Percentiles rank a stretch among this genome's conserved stretches.
Conservation (phyloP, 2,888 invertebrate genomes). For the Phalera bucephala region DNA sequence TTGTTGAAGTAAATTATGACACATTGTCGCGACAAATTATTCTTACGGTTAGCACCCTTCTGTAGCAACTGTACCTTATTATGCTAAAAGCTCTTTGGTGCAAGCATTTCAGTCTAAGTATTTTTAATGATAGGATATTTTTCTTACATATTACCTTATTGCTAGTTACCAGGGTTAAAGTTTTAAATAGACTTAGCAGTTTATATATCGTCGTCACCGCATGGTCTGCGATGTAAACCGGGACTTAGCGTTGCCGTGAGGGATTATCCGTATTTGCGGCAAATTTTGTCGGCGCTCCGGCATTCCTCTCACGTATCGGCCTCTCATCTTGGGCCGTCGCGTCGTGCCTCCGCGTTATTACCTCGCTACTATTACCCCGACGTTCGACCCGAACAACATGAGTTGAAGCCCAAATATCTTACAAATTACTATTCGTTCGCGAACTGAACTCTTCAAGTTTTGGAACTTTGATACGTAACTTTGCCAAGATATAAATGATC, state of each 20-base stretch:
- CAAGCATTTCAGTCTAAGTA: not conserved
- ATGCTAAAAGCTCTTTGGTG: not conserved
- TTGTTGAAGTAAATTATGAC: not conserved
- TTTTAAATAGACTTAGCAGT: slow-evolving; percentile 32
- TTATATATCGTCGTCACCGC: slow-evolving; percentile 32
- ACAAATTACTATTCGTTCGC: slow-evolving; percentile 36
- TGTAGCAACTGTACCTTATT: not conserved
- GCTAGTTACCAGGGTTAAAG: slow-evolving; percentile 21
- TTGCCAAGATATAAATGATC: too few species aligned
- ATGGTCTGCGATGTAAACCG: slow-evolving; percentile 53
- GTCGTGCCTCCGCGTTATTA: slow-evolving; percentile 71
- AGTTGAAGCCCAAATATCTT: slow-evolving; percentile 45
- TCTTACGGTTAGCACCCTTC: not conserved
- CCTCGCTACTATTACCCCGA: slow-evolving; percentile 63
- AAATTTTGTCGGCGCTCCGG: slow-evolving; percentile 39
- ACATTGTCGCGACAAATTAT: not conserved
- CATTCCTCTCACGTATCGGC: slow-evolving; percentile 69
- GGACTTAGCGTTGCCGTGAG: slow-evolving; percentile 53
- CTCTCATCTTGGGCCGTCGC: slow-evolving; percentile 69
- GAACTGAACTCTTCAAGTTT: slow-evolving; percentile 13
- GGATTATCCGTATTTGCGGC: slow-evolving; percentile 65
- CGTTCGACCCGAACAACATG: slow-evolving; percentile 39
- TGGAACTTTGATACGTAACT: slow-evolving; percentile 10
- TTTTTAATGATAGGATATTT: not conserved
- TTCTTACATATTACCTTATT: slow-evolving; percentile 15